These are phyloP conservation scores for Apis florea DNA, from an alignment of 1,140 invertebrate species.

Conservation along the genomic window DNA sequence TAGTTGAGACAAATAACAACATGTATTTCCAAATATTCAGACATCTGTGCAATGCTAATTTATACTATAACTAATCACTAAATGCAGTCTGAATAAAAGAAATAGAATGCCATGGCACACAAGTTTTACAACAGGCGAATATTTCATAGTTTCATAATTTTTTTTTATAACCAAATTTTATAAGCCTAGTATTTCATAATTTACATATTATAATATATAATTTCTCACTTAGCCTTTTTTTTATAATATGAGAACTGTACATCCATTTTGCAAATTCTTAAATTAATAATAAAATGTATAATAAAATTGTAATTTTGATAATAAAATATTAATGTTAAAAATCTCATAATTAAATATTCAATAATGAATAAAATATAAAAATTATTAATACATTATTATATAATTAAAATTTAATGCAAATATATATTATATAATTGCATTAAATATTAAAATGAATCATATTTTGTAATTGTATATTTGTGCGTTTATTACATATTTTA, in stretches of 20 bases:
- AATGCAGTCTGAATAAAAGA: conserved; percentile 34
- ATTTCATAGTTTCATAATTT: conserved; percentile 3
- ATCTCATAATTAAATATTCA: background rate
- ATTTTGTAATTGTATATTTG: conserved; percentile 9
- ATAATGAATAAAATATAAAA: background rate
- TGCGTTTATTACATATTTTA: conserved; percentile 21
- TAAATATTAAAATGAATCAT: background rate
- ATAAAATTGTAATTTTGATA: conserved; percentile 8
- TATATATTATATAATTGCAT: background rate
- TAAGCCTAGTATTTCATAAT: conserved; percentile 19
- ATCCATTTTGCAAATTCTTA: conserved; percentile 1
- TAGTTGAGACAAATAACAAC: conserved; percentile 5
- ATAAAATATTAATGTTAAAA: background rate
- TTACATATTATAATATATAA: conserved; percentile 23
- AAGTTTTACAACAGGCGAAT: conserved; percentile 19
- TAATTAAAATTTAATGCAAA: no score
- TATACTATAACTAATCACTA: background rate
- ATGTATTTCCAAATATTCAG: conserved; percentile 31
- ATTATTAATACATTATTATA: background rate
- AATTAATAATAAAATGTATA: background rate
- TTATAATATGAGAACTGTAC: conserved; percentile 18
- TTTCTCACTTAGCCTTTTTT: conserved; percentile 26
- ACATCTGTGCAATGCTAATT: background rate
- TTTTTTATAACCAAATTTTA: conserved; percentile 6
- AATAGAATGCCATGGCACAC: conserved; percentile 35